These are phyloP conservation scores for Hydrolagus colliei DNA, from an alignment of 2,797 vertebrate species.

Conservation along the genomic window DNA sequence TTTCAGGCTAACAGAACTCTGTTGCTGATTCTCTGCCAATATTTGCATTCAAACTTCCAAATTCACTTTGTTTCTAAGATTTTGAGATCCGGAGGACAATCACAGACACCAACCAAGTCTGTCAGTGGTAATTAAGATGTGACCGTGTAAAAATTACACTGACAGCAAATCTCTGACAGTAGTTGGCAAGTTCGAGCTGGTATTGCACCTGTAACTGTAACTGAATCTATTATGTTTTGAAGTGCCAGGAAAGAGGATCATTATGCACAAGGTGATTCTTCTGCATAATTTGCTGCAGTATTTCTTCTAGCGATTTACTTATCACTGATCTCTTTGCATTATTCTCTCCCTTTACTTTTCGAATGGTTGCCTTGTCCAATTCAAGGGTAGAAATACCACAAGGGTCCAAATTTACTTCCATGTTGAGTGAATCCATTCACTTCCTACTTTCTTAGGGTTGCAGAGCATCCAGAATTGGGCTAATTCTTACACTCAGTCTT, in stretches of 20 bases:
- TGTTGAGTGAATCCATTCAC: too few species aligned
- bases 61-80: constrained; percentile 28
- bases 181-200: constrained; percentile 11
- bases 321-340: background rate
- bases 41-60: constrained; percentile 22
- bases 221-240: background rate
- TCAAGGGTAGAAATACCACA: too few species aligned
- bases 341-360: background rate
- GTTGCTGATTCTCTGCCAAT: constrained; percentile 14
- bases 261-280: background rate
- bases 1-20: background rate
- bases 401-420: background rate
- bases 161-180: background rate
- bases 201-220: background rate
- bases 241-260: constrained; percentile 8
- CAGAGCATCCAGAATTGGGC: too few species aligned
- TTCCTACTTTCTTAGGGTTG: background rate
- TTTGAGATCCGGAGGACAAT: constrained; percentile 16
- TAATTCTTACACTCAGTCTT: too few species aligned
- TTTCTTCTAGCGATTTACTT: background rate
- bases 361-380: too few species aligned
- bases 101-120: constrained; percentile 12
- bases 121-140: constrained; percentile 11
- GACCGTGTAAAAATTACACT: background rate
- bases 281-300: background rate